These are phyloP conservation scores for Aix galericulata DNA, from an alignment of 2,113 vertebrate genomes.

Conservation along the genomic window DNA sequence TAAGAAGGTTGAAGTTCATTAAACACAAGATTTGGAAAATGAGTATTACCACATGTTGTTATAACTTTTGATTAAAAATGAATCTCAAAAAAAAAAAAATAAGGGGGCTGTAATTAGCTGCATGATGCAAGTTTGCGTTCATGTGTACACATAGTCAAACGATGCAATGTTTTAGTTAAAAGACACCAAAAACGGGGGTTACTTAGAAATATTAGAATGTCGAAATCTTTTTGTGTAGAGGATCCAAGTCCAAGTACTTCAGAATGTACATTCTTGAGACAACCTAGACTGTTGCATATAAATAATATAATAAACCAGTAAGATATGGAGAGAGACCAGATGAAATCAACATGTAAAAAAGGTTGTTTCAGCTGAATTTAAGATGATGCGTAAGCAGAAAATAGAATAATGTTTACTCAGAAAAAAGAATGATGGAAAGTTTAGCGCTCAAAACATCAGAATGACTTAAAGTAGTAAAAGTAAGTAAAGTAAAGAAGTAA, in stretches of 20 bases:
- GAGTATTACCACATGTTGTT: too few relatives aligned
- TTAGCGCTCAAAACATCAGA: not conserved
- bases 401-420: not conserved
- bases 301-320: not conserved
- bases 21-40: not conserved
- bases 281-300: not conserved
- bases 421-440: not conserved
- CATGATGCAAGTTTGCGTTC: not conserved
- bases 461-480: not conserved
- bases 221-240: not conserved
- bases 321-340: not conserved
- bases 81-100: not conserved
- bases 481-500: not conserved
- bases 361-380: not conserved
- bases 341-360: not conserved
- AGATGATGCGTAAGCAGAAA: not conserved
- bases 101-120: not conserved
- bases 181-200: not conserved
- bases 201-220: not conserved
- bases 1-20: not conserved
- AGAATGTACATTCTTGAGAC: not conserved
- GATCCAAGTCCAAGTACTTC: not conserved
- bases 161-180: not conserved
- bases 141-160: not conserved
- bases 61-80: not conserved